Conservation (phyloP, 2,888 invertebrate genomes). For the Creontiades dilutus region DNA sequence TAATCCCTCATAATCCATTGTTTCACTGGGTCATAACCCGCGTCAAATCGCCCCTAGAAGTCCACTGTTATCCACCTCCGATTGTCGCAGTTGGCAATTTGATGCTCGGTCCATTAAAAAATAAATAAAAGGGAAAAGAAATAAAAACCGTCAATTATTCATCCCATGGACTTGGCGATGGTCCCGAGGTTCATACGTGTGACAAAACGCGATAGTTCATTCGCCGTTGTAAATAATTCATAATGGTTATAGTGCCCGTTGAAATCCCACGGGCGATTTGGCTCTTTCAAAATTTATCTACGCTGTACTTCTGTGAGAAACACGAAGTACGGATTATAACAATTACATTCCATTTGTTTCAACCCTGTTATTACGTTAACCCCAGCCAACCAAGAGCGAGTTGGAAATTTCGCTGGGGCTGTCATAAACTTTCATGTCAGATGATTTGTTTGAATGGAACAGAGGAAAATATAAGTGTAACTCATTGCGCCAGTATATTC, state of each 20-base stretch:
- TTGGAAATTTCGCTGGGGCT: no score
- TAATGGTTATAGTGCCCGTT: conserved; percentile 25
- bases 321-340: no score
- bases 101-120: background rate
- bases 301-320: no score
- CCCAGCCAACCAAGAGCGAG: no score
- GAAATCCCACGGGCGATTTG: conserved; percentile 19
- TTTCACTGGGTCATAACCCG: background rate
- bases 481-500: no score
- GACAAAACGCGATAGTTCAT: conserved; percentile 7
- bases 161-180: background rate
- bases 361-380: no score
- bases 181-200: conserved; percentile 3
- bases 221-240: conserved; percentile 1
- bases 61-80: background rate
- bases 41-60: background rate
- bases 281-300: background rate
- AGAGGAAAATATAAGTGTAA: no score
- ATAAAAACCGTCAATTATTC: background rate
- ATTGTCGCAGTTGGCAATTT: background rate
- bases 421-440: no score
- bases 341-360: no score
- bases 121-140: background rate
- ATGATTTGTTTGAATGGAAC: no score
- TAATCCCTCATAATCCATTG: no score